These are phyloP conservation scores for Tragelaphus imberbis DNA, from an alignment of 2,113 vertebrate genomes.

Conservation along the genomic window DNA sequence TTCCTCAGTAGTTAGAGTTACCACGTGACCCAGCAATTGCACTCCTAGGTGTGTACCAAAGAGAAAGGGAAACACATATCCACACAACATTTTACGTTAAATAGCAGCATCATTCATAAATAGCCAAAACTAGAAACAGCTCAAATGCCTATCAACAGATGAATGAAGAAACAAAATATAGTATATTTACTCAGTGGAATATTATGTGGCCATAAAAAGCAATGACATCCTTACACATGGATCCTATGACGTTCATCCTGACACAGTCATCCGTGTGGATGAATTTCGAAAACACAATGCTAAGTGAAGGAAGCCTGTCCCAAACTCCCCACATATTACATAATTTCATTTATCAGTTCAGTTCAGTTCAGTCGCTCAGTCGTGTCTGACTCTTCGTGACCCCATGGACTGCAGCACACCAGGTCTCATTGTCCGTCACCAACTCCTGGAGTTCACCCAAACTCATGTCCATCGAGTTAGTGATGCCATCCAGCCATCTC, in stretches of 20 bases:
- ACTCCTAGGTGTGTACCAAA: not conserved
- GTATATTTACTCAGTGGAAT: not conserved
- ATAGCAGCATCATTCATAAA: not conserved
- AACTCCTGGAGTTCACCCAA: rapidly evolving
- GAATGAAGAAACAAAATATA: not conserved
- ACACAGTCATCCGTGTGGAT: not conserved
- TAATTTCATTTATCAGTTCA: not conserved
- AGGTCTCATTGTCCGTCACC: not conserved
- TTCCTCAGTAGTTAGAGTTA: not conserved
- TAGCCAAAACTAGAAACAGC: not conserved
- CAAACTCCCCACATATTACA: not conserved
- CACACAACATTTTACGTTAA: no score
- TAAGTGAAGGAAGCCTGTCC: not conserved
- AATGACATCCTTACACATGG: rapidly evolving
- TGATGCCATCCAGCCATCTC: not conserved
- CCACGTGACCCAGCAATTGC: rapidly evolving
- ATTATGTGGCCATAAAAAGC: not conserved
- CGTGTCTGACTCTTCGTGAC: rapidly evolving
- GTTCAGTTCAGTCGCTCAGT: not conserved
- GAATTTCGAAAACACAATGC: not conserved
- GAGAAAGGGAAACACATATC: not conserved
- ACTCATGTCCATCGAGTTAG: not conserved
- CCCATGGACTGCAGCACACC: rapidly evolving
- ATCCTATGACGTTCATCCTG: not conserved
- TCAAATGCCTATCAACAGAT: not conserved